Percentiles rank a stretch among this genome's conserved stretches.
phyloP scores from a whole-genome alignment of 2,113 vertebrate species.

The Periophthalmus modestus region DNA sequence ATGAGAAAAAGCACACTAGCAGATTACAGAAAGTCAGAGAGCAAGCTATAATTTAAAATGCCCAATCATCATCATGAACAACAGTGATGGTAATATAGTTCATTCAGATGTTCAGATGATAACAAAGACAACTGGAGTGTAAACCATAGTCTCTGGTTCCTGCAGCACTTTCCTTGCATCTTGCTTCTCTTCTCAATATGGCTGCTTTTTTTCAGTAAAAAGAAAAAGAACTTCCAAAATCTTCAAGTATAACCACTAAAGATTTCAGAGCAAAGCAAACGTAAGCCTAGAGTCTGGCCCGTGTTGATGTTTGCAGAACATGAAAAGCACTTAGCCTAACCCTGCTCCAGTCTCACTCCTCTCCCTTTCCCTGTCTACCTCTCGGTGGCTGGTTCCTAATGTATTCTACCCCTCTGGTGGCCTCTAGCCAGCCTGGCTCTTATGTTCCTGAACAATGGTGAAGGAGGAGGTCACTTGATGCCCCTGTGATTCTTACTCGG shows the following conservation, averaged over 20 bases:
- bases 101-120: neutral
- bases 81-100: neutral
- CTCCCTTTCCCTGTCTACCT: conserved; percentile 12
- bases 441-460: conserved; percentile 66
- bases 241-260: neutral
- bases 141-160: too few species aligned
- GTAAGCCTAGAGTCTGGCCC: conserved; percentile 6
- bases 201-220: conserved; percentile 1
- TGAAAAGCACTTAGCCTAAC: conserved; percentile 16
- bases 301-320: conserved; percentile 22
- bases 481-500: conserved; percentile 58
- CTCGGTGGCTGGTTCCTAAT: conserved; percentile 52
- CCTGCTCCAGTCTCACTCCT: conserved; percentile 18
- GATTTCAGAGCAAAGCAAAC: neutral
- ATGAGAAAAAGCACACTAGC: neutral
- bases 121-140: neutral
- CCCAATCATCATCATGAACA: neutral
- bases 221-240: neutral
- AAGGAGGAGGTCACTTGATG: conserved; percentile 72
- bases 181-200: neutral
- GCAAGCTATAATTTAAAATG: neutral
- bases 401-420: conserved; percentile 68
- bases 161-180: too few species aligned
- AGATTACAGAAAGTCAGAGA: neutral
- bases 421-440: conserved; percentile 66